Evolutionary conservation across 2,888 invertebrate genomes (phyloP), one percentile per base, ranked within the genome.

Genomic region (Clitarchus hookeri): DNA sequence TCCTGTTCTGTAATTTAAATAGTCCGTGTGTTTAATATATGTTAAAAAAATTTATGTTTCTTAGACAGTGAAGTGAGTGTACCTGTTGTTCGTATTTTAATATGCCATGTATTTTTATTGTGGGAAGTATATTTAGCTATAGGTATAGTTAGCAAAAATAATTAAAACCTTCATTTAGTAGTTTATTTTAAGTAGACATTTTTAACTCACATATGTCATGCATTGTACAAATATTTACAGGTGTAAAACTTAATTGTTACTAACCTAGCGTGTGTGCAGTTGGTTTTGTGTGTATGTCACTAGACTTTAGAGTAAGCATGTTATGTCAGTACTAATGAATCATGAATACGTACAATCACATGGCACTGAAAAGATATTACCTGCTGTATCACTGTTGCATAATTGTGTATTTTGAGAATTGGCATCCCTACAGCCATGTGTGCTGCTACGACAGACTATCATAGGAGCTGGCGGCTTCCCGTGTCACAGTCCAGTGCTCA

Each of bases 391-490:
- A 65, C 65, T 65, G 65, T 65, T 65, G 65, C 65, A 23, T 65
- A 65, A 65, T 65, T 65, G 65, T 65, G 65, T 65, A 65, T 65
- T 65, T 65, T 65, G 65, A 65, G 65, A 65, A 65, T 65, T 16
- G 65, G 65, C 65, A 65, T 65, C 23, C 16, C 8, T n/a, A 65
- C 48, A 13, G 48, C 16, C 2, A 48, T 48, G 1, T 8, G 48
- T 36, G 36, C 36, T 36, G 36, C 36, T 36, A 36, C 36, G 36
- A 36, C 4, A 36, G 36, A 36, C 4, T 36, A 36, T 36, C 4
- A 1, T 36, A 36, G 36, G 1, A 36, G 36, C 36, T 36, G 36
- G 36, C 36, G 1, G 36, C 36, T 36, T 36, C 36, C 36, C 36
- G 36, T 36, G 36, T 4, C 36, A 36, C 36, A 36, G 2, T 36